Conservation (phyloP, 1,140 invertebrate species). For the Arctopsyche grandis region DNA sequence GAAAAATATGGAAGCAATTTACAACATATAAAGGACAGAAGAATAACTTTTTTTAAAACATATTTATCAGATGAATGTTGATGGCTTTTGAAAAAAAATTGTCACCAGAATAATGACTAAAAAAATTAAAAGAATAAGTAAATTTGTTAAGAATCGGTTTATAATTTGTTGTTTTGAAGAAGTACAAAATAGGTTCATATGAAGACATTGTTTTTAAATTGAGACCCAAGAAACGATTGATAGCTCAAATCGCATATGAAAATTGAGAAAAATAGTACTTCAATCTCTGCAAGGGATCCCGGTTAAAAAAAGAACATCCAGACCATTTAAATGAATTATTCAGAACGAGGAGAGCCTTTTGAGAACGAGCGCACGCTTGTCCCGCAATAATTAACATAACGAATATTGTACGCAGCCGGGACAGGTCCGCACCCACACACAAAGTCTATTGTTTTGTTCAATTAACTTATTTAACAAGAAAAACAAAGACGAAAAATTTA, state of each 20-base stretch:
- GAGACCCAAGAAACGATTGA: too few relatives aligned
- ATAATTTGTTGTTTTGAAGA: too few relatives aligned
- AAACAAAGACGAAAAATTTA: conserved; percentile 47
- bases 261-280: not conserved
- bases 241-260: not conserved
- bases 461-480: conserved; percentile 50
- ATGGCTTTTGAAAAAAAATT: too few relatives aligned
- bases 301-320: conserved; percentile 3
- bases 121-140: too few relatives aligned
- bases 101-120: too few relatives aligned
- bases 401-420: conserved; percentile 32
- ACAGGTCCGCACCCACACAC: not conserved
- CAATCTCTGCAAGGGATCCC: conserved; percentile 6
- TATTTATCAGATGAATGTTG: too few relatives aligned
- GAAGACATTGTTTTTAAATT: too few relatives aligned
- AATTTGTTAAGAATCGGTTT: too few relatives aligned
- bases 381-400: conserved; percentile 35
- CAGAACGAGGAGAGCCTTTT: conserved; percentile 22
- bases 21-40: too few relatives aligned
- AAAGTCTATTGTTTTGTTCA: conserved; percentile 45
- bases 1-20: too few relatives aligned
- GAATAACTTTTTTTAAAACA: too few relatives aligned
- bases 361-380: conserved; percentile 5
- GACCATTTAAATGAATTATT: conserved; percentile 31
- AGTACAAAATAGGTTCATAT: too few relatives aligned